A percentile compares a stretch with the other conserved stretches of the same genome.
Conservation (phyloP, 2,113 vertebrate genomes). For the Microtus montanus region DNA sequence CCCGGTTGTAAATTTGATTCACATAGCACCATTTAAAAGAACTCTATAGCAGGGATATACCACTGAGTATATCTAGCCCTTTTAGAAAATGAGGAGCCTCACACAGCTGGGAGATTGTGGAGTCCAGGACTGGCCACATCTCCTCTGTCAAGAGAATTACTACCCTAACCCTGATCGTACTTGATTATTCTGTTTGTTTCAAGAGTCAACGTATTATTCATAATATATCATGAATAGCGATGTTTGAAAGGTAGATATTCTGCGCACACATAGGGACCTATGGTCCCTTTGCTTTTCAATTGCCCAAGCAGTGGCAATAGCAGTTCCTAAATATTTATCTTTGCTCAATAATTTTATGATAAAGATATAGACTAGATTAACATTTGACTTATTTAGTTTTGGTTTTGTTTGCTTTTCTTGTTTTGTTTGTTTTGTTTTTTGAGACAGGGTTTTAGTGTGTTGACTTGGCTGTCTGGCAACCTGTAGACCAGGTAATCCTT, state of each 20-base stretch:
- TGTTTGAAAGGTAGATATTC: background rate
- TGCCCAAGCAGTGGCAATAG: conserved; percentile 16
- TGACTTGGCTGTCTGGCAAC: background rate
- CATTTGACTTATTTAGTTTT: too few species aligned
- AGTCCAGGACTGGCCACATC: conserved; percentile 47
- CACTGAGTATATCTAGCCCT: conserved; percentile 36
- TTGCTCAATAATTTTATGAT: conserved; percentile 27
- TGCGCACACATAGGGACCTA: background rate
- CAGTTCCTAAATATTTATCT: background rate
- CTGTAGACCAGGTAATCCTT: background rate
- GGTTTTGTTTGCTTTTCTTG: background rate
- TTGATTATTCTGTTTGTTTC: background rate
- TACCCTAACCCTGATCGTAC: background rate
- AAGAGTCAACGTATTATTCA: conserved; percentile 19
- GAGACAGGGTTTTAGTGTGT: background rate
- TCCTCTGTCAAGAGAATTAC: conserved; percentile 1
- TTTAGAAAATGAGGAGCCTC: conserved; percentile 47
- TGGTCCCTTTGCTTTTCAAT: conserved; percentile 34
- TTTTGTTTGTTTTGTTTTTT: background rate
- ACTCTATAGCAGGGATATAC: background rate
- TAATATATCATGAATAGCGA: background rate
- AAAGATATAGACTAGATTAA: background rate
- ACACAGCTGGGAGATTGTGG: conserved; percentile 42
- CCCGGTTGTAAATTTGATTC: background rate
- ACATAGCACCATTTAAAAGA: background rate